A percentile compares a stretch with the other conserved stretches of the same genome.
These are phyloP conservation scores for Agrypnus murinus DNA, from an alignment of 2,888 invertebrate species.

Conservation along the genomic window DNA sequence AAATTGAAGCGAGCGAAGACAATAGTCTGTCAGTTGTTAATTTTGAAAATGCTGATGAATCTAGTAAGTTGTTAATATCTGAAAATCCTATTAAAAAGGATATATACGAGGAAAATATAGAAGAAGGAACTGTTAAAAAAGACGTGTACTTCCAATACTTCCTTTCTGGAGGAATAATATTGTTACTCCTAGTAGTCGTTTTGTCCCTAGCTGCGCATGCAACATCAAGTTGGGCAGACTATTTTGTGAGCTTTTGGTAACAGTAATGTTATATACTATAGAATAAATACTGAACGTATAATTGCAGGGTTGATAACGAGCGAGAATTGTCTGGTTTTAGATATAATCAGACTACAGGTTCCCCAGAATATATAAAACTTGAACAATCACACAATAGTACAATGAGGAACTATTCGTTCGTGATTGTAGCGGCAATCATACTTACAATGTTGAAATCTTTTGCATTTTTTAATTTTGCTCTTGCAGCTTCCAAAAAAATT, in stretches of 20 bases:
- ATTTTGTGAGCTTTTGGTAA: slow-evolving; percentile 55
- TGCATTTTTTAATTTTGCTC: slow-evolving; percentile 58
- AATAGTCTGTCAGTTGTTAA: slow-evolving; percentile 33
- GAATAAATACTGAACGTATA: neutral
- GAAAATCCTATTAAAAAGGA: neutral
- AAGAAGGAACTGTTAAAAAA: slow-evolving; percentile 57
- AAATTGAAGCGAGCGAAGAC: slow-evolving; percentile 23
- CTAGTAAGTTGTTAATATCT: slow-evolving; percentile 12
- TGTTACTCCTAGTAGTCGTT: slow-evolving; percentile 52
- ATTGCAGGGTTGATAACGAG: slow-evolving; percentile 54
- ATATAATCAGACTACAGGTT: slow-evolving; percentile 44
- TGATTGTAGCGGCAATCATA: slow-evolving; percentile 52
- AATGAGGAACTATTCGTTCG: slow-evolving; percentile 59
- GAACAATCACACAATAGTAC: slow-evolving; percentile 37
- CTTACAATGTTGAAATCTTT: slow-evolving; percentile 54
- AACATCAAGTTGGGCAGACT: slow-evolving; percentile 56
- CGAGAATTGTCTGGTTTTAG: slow-evolving; percentile 45
- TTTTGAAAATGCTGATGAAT: slow-evolving; percentile 31
- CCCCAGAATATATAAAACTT: slow-evolving; percentile 40
- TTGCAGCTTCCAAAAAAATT: slow-evolving; percentile 57
- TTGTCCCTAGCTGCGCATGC: slow-evolving; percentile 55
- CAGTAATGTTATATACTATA: neutral
- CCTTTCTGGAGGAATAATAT: slow-evolving; percentile 55
- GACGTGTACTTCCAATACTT: slow-evolving; percentile 59
- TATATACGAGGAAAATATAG: slow-evolving; percentile 57